Evolutionary conservation across 2,797 vertebrate species (phyloP).

Genomic region (Tenualosa thibaudeaui): DNA sequence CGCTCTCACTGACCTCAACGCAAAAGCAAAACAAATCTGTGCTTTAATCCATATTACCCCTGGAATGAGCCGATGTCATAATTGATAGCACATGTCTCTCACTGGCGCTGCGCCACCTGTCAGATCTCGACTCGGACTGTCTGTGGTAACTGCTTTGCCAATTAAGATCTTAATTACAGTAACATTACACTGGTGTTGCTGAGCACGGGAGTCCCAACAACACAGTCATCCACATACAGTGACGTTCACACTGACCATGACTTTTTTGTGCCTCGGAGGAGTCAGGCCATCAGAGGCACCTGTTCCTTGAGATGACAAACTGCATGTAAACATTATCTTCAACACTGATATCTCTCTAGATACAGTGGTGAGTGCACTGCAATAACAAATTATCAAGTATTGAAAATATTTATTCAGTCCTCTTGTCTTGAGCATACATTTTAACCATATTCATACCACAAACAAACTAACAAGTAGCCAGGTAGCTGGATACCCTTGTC

Average conservation of each 20-base stretch:
- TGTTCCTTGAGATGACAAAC: background rate
- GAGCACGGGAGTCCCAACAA: background rate
- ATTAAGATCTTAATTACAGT: slow-evolving; percentile 41
- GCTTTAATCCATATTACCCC: slow-evolving; percentile 23
- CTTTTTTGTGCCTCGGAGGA: background rate
- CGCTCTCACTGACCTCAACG: background rate
- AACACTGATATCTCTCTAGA: background rate
- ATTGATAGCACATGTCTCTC: slow-evolving; percentile 28
- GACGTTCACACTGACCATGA: background rate
- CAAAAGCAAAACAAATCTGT: slow-evolving; percentile 33
- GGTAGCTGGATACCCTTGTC: no score
- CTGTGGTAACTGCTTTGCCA: slow-evolving; percentile 37
- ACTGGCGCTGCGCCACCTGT: background rate
- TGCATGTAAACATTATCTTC: background rate
- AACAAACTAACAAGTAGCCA: no score
- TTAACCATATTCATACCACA: background rate
- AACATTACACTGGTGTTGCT: background rate
- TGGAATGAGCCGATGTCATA: slow-evolving; percentile 26
- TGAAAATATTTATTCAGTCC: no score
- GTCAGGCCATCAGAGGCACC: background rate
- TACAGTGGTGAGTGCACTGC: background rate
- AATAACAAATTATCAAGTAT: background rate
- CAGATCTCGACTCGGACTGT: slow-evolving; percentile 22
- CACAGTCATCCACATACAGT: background rate
- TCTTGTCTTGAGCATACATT: no score